phyloP scores from a whole-genome alignment of 2,113 vertebrate species.

The Xenopus borealis region DNA sequence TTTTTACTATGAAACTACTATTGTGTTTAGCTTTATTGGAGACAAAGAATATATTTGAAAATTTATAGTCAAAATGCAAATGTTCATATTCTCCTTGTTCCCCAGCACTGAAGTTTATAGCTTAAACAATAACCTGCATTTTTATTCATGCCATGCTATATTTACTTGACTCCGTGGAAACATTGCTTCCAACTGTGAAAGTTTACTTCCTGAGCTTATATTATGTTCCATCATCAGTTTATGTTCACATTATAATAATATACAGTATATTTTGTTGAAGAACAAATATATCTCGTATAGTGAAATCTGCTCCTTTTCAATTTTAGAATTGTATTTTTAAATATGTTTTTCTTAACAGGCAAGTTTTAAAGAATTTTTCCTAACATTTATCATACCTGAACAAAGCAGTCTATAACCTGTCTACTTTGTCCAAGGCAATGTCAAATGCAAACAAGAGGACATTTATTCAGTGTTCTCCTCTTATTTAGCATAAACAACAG shows the following conservation, averaged over 20 bases:
- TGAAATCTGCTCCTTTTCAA: neutral
- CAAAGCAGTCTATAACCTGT: too few species aligned
- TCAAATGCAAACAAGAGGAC: too few species aligned
- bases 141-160: neutral
- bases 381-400: too few species aligned
- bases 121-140: neutral
- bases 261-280: neutral
- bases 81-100: neutral
- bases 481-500: too few species aligned
- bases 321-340: neutral
- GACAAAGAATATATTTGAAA: too few species aligned
- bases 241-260: neutral
- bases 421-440: too few species aligned
- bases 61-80: too few species aligned
- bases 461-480: too few species aligned
- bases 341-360: too few species aligned
- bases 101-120: neutral
- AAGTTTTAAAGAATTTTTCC: too few species aligned
- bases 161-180: constrained; percentile 14
- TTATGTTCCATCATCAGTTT: neutral
- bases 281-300: neutral
- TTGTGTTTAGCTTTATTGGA: too few species aligned
- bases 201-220: neutral
- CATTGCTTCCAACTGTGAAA: constrained; percentile 19
- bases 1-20: too few species aligned